Evolutionary conservation across 2,113 vertebrate genomes (phyloP).

Genomic region (Dicerorhinus sumatrensis): DNA sequence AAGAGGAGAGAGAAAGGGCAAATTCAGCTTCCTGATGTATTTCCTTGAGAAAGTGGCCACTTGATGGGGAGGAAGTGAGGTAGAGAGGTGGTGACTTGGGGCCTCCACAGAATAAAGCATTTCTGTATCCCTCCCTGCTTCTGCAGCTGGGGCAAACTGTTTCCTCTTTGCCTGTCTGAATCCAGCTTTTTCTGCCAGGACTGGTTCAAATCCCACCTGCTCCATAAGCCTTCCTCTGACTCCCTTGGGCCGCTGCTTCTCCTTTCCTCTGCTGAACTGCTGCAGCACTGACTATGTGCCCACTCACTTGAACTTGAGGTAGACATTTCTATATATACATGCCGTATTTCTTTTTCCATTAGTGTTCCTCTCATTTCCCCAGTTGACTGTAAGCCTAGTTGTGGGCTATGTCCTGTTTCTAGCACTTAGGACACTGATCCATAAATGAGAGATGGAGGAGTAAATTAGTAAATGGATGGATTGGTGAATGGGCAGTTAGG

Average conservation of each 20-base stretch:
- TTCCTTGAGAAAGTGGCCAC: neutral
- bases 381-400: neutral
- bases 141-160: neutral
- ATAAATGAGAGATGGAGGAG: neutral
- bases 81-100: neutral
- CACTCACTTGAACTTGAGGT: neutral
- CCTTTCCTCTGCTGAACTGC: neutral
- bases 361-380: neutral
- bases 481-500: neutral
- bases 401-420: neutral
- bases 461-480: neutral
- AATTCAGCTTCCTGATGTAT: neutral
- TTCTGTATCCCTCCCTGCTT: neutral
- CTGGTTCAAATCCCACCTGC: neutral
- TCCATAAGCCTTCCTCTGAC: neutral
- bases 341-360: neutral
- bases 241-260: neutral
- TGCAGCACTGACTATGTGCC: neutral
- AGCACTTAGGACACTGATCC: neutral
- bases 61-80: neutral
- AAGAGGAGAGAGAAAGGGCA: neutral
- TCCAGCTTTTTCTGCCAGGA: neutral
- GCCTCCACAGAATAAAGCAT: neutral
- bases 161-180: neutral
- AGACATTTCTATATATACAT: neutral